A percentile compares a stretch with the other conserved stretches of the same genome.
Conservation (phyloP, 1,140 invertebrate genomes). For the Euura lappo region DNA sequence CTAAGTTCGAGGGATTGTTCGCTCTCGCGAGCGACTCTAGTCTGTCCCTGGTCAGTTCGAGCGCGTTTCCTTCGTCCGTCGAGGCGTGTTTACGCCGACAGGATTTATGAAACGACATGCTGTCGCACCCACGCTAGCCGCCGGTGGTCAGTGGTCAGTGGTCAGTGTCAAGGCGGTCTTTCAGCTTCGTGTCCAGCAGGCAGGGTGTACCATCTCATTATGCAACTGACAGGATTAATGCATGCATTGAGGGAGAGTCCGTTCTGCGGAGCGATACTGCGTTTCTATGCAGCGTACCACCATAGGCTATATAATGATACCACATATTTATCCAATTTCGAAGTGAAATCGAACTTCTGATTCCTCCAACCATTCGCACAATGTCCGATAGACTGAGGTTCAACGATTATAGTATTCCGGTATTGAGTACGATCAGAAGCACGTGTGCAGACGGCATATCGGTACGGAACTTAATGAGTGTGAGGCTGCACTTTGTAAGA, state of each 20-base stretch:
- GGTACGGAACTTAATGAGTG: not conserved
- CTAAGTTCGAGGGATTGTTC: not conserved
- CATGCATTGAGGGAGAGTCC: slow-evolving; percentile 28
- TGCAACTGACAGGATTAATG: slow-evolving; percentile 44
- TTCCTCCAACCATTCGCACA: no score
- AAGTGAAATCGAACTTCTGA: no score
- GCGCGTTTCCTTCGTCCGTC: not conserved
- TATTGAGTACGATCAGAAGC: no score
- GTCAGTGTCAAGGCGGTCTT: not conserved
- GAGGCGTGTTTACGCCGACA: slow-evolving; percentile 16
- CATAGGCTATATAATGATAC: no score
- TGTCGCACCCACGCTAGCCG: slow-evolving; percentile 39
- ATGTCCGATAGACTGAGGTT: no score
- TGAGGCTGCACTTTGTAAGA: not conserved
- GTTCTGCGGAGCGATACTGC: no score
- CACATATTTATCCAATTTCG: no score
- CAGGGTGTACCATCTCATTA: slow-evolving; percentile 35
- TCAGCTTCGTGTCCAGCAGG: slow-evolving; percentile 6
- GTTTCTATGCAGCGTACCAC: no score
- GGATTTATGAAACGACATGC: slow-evolving; percentile 43
- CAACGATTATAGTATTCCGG: no score
- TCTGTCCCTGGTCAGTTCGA: slow-evolving; percentile 26
- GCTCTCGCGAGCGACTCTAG: slow-evolving; percentile 7
- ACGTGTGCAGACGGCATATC: no score
- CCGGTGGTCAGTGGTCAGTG: slow-evolving; percentile 36